phyloP scores from a whole-genome alignment of 2,888 invertebrate genomes.

The Agriopis aurantiaria region DNA sequence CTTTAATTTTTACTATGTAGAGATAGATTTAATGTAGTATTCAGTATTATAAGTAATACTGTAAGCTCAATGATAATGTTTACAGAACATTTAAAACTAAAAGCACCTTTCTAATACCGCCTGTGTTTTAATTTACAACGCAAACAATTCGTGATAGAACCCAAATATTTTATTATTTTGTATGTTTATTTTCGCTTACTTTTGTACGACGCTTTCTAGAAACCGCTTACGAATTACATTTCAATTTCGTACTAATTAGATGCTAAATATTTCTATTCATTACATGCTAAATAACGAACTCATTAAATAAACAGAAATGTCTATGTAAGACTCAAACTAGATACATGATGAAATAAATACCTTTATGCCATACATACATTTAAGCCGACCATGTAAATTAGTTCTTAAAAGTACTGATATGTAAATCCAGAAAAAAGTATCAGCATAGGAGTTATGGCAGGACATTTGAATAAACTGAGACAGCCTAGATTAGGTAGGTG shows the following conservation, averaged over 20 bases:
- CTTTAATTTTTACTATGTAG: no score
- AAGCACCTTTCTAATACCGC: background rate
- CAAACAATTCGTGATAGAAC: constrained; percentile 30
- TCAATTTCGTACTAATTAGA: constrained; percentile 10
- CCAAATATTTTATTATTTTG: constrained; percentile 16
- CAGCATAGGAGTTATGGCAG: constrained; percentile 43
- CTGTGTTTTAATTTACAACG: background rate
- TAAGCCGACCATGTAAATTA: constrained; percentile 44
- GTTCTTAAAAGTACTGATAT: constrained; percentile 45
- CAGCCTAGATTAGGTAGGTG: constrained; percentile 42
- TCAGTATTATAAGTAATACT: background rate
- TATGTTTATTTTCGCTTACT: constrained; percentile 31
- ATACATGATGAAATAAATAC: constrained; percentile 45
- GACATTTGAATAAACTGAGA: constrained; percentile 41
- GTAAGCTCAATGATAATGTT: constrained; percentile 1
- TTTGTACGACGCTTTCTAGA: constrained; percentile 30
- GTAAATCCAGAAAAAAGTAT: constrained; percentile 45
- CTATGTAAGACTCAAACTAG: constrained; percentile 31
- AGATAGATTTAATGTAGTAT: background rate
- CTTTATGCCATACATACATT: constrained; percentile 39
- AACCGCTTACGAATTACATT: constrained; percentile 23
- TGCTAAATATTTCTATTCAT: constrained; percentile 22
- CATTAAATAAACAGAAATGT: constrained; percentile 33
- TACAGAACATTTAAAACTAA: background rate
- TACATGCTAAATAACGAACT: constrained; percentile 15